Percentiles rank a stretch among this genome's conserved stretches.
Evolutionary conservation across 2,113 vertebrate genomes (phyloP).

Genomic region (Cranoglanis bouderius): DNA sequence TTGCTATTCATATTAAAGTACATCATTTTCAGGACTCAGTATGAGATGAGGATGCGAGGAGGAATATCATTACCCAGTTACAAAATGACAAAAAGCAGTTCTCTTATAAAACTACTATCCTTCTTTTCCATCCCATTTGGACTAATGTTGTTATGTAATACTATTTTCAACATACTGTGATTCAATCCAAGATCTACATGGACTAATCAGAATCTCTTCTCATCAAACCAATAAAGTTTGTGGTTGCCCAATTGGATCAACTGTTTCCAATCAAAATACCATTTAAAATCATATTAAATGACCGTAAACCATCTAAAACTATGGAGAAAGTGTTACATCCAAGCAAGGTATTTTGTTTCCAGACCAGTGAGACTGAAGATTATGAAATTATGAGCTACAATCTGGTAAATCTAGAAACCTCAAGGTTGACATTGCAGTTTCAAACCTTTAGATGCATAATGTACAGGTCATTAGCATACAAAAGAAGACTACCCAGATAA

Average conservation of each 20-base stretch:
- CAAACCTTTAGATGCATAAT: neutral
- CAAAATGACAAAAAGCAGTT: neutral
- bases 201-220: neutral
- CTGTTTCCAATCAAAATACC: neutral
- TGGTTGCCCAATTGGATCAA: neutral
- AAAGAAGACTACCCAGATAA: constrained; percentile 50
- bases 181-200: neutral
- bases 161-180: neutral
- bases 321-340: neutral
- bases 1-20: neutral
- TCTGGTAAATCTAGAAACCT: neutral
- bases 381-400: neutral
- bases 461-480: neutral
- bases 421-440: neutral
- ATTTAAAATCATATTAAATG: neutral
- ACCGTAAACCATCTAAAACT: neutral
- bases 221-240: neutral
- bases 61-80: neutral
- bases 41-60: neutral
- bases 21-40: neutral
- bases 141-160: neutral
- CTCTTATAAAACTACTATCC: neutral
- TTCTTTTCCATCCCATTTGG: neutral
- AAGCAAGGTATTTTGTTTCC: neutral
- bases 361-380: neutral